These are phyloP conservation scores for Drosophila funebris DNA, from an alignment of 1,140 invertebrate genomes.

Conservation along the genomic window DNA sequence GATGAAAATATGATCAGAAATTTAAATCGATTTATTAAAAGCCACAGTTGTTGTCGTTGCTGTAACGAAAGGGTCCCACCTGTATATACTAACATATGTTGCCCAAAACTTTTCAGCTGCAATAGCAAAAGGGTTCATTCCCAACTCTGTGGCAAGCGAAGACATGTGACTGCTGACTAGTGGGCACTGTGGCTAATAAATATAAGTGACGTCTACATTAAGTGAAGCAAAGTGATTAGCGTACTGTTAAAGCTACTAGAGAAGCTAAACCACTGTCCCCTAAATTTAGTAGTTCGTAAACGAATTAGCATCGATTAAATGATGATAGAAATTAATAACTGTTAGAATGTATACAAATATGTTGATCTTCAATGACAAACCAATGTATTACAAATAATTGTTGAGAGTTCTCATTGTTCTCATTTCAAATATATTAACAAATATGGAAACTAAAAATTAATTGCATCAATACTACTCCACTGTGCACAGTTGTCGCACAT, in stretches of 20 bases:
- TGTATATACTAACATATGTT: constrained; percentile 58
- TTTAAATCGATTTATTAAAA: constrained; percentile 83
- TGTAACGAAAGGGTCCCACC: constrained; percentile 34
- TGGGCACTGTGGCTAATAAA: constrained; percentile 29
- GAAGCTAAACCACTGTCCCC: neutral
- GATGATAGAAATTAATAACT: neutral
- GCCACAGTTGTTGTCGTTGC: constrained; percentile 52
- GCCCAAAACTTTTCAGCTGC: constrained; percentile 60
- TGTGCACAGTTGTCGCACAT: constrained; percentile 36
- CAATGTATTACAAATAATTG: no score
- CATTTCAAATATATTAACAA: neutral
- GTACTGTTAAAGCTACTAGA: neutral
- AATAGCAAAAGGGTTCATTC: constrained; percentile 39
- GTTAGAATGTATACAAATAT: no score
- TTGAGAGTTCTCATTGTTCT: no score
- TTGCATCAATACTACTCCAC: constrained; percentile 7
- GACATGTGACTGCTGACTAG: constrained; percentile 15
- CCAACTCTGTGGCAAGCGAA: constrained; percentile 10
- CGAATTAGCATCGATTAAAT: no score
- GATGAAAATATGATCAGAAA: constrained; percentile 81
- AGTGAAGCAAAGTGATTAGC: neutral
- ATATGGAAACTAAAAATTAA: neutral
- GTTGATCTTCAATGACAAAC: no score
- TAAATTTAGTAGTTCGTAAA: neutral
- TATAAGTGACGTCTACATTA: neutral